Percentiles rank a stretch among this genome's conserved stretches.
Evolutionary conservation across 2,113 vertebrate genomes (phyloP).

Genomic region (Maccullochella peelii): DNA sequence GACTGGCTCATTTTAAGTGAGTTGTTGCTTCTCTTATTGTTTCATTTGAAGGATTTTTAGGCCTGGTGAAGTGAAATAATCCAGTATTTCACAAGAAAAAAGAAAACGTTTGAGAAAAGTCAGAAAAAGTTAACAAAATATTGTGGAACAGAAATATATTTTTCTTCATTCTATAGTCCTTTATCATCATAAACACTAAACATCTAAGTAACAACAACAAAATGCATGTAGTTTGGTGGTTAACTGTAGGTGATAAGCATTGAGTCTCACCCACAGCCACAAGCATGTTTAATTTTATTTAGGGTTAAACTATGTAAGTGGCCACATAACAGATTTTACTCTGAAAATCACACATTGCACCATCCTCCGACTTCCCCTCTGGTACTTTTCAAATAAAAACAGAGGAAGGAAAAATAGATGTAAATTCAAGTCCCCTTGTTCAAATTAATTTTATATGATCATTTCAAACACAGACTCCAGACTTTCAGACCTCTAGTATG

Average conservation of each 20-base stretch:
- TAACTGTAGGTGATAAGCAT: not conserved
- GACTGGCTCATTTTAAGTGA: too few relatives aligned
- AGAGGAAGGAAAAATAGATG: not conserved
- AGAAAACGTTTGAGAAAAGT: not conserved
- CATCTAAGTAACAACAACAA: not conserved
- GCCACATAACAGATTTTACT: not conserved
- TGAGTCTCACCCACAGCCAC: not conserved
- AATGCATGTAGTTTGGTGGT: not conserved
- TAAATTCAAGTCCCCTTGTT: not conserved
- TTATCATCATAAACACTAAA: too few relatives aligned
- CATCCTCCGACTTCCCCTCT: not conserved
- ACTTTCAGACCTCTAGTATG: slow-evolving; percentile 45
- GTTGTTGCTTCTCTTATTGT: not conserved
- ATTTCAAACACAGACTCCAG: not conserved
- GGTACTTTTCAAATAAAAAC: not conserved
- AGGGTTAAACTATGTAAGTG: not conserved
- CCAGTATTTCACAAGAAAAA: not conserved
- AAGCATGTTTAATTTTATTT: not conserved
- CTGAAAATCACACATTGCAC: not conserved
- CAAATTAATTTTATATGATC: too few relatives aligned
- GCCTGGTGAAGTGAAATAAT: not conserved
- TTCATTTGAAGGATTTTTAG: not conserved
- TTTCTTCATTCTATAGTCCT: too few relatives aligned
- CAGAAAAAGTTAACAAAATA: too few relatives aligned
- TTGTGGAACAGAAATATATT: not conserved